A percentile compares a stretch with the other conserved stretches of the same genome.
Evolutionary conservation across 2,797 vertebrate genomes (phyloP).

Genomic region (Peromyscus aztecus): DNA sequence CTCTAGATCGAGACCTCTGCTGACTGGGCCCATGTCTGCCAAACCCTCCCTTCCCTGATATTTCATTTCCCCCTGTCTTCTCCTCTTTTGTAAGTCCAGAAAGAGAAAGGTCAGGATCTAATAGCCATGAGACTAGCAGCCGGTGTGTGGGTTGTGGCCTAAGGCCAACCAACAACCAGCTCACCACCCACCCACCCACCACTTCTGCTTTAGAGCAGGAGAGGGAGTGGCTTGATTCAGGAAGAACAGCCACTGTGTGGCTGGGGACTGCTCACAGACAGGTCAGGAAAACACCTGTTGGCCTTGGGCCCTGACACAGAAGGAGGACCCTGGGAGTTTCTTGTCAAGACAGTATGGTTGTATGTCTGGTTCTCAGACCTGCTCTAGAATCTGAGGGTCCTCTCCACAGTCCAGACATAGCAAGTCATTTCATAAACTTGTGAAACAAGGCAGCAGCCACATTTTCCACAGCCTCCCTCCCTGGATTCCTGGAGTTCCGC

Average conservation of each 20-base stretch:
- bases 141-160: background rate
- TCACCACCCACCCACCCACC: background rate
- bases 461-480: accelerated
- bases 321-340: background rate
- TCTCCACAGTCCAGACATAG: background rate
- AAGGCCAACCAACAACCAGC: background rate
- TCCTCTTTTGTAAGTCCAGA: background rate
- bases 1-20: background rate
- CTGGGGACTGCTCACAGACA: background rate
- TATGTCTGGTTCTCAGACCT: background rate
- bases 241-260: background rate
- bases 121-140: background rate
- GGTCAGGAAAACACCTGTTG: background rate
- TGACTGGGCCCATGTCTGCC: background rate
- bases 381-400: background rate
- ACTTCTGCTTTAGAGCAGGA: conserved; percentile 55
- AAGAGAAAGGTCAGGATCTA: conserved; percentile 35
- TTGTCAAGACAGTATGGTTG: background rate
- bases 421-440: background rate
- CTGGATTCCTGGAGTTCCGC: background rate
- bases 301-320: background rate
- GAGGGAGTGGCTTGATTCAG: background rate
- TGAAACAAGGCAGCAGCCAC: background rate
- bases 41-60: conserved; percentile 9
- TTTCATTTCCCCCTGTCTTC: conserved; percentile 4